A percentile compares a stretch with the other conserved stretches of the same genome.
Evolutionary conservation across 2,888 invertebrate species (phyloP).

Genomic region (Nymphalis c-album): DNA sequence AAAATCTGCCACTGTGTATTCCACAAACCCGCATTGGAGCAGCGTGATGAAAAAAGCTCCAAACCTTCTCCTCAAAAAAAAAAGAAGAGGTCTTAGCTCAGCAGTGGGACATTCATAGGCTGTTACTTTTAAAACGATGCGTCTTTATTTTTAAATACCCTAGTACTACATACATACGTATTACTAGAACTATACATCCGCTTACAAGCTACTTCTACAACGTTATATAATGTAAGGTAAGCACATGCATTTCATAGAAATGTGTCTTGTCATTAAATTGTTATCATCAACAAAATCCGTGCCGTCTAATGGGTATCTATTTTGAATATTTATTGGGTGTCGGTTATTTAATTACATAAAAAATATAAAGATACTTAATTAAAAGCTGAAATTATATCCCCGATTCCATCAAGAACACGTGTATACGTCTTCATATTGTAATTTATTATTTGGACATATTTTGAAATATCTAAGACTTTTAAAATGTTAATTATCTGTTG

Average conservation of each 20-base stretch:
- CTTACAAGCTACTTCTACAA: neutral
- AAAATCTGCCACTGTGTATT: no score
- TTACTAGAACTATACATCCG: no score
- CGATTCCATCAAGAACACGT: neutral
- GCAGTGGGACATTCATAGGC: no score
- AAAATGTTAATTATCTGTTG: slow-evolving; percentile 2
- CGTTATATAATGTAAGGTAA: neutral
- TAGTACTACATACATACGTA: no score
- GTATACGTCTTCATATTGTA: slow-evolving; percentile 6
- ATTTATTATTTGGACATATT: slow-evolving; percentile 1
- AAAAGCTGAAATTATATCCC: slow-evolving; percentile 7
- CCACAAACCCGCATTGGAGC: no score
- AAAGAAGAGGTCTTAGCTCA: no score
- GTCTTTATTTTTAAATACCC: no score
- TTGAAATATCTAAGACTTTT: neutral
- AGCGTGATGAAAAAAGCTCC: no score
- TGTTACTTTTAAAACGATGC: no score
- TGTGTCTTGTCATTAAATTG: slow-evolving; percentile 13
- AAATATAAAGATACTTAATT: slow-evolving; percentile 13
- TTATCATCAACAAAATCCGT: slow-evolving; percentile 19
- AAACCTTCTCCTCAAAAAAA: no score
- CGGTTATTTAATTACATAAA: slow-evolving; percentile 16
- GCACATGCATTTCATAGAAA: slow-evolving; percentile 1
- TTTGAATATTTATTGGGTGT: slow-evolving; percentile 20
- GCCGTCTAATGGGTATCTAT: slow-evolving; percentile 13